Base-by-base conservation (phyloP, 2,888 invertebrate genomes). In the Agrochola lychnidis region DNA sequence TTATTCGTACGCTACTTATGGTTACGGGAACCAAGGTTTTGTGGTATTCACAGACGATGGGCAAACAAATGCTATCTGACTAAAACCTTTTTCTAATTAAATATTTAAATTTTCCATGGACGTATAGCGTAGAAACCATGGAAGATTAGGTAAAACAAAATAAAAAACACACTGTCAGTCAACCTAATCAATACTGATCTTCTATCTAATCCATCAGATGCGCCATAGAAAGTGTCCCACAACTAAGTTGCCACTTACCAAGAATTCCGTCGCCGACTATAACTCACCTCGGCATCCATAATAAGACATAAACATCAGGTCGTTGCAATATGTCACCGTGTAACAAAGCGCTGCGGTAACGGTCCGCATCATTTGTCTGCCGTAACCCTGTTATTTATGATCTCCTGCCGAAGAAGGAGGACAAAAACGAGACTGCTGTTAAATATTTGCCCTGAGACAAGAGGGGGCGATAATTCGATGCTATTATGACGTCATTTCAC, bases 401-500 rank as follows among this genome's bases (percentile, higher is more conserved):
- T 95, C 94, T 94, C 91, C 92, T 94, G 92, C 94, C 93, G 92
- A 94, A 95, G 94, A 95, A 94, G 90, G 91, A 94, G 94, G 91
- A 95, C 93, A 96, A 96, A 96, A 96, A 95, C 94, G 91, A 93
- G 92, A 93, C 92, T 95, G 95, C 93, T 94, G 95, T 96, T 96
- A 96, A 96, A 96, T 96, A 96, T 96, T 96, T 96, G 95, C 94
- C 94, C 91, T 96, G 96, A 96, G 96, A 96, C 96, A 96, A 96
- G 96, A 96, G 96, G 95, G 96, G 92, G 95, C 93, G 96, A 96
- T 96, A 96, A 96, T 96, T 96, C 96, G 96, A 95, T 92, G 95
- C 95, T 96, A 96, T 96, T 96, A 96, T 96, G 96, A 96, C 96
- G 96, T 96, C 96, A 96, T 94, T 96, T 96, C 95, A 95, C 96